Conservation (phyloP, 2,888 invertebrate species). For the Hartigia nigra region DNA sequence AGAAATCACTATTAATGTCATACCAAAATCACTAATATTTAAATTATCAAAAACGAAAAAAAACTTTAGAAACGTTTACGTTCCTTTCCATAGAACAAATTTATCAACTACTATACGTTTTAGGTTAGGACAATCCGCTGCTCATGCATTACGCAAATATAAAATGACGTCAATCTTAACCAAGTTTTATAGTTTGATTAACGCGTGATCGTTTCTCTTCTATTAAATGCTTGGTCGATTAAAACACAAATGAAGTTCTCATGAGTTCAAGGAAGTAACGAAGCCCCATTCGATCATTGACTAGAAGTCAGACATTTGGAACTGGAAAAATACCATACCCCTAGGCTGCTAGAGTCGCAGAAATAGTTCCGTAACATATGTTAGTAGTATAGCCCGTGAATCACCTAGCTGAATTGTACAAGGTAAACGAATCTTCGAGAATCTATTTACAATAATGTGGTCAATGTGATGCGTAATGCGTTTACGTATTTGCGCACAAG, state of each 20-base stretch:
- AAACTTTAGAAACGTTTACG: background rate
- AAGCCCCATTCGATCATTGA: background rate
- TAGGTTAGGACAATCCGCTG: background rate
- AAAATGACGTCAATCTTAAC: background rate
- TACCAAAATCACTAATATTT: no score
- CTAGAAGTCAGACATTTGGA: background rate
- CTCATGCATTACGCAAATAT: background rate
- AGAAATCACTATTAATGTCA: no score
- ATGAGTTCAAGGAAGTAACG: background rate
- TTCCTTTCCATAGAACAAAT: background rate
- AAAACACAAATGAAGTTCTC: background rate
- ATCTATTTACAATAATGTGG: background rate
- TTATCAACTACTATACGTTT: background rate
- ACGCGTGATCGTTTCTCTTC: background rate
- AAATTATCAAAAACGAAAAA: background rate
- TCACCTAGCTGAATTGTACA: background rate
- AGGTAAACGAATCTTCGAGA: background rate
- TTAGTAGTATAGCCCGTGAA: background rate
- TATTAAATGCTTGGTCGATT: background rate
- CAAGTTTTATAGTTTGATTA: background rate
- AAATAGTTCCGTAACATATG: background rate
- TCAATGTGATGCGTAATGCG: background rate
- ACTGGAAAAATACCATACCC: background rate
- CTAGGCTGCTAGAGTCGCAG: background rate
- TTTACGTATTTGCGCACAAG: background rate